phyloP scores from a whole-genome alignment of 2,888 invertebrate genomes.

The Ormia ochracea region DNA sequence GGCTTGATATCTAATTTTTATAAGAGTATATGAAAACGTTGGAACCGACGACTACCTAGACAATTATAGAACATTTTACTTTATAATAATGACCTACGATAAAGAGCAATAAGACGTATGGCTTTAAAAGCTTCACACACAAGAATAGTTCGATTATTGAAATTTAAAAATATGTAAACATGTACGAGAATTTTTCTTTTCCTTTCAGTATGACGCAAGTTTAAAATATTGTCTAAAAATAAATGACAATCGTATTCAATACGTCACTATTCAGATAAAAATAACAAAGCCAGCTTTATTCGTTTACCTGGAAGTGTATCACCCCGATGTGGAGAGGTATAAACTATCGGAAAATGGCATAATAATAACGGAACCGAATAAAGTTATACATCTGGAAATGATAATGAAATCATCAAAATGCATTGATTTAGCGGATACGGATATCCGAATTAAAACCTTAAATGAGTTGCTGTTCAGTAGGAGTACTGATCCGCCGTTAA shows the following conservation, averaged over 20 bases:
- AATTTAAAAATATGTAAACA: neutral
- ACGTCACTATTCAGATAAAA: constrained; percentile 68
- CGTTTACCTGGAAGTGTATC: constrained; percentile 71
- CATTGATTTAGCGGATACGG: constrained; percentile 61
- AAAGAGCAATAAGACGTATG: too few relatives aligned
- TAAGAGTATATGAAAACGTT: too few relatives aligned
- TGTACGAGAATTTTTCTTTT: neutral
- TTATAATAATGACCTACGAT: too few relatives aligned
- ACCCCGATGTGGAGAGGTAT: constrained; percentile 67
- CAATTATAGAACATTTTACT: too few relatives aligned
- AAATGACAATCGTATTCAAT: constrained; percentile 54
- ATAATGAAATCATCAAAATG: constrained; percentile 62
- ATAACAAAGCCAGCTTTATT: constrained; percentile 72
- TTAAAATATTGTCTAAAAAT: constrained; percentile 18
- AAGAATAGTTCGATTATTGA: neutral
- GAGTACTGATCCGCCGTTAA: neutral
- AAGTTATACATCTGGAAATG: constrained; percentile 70
- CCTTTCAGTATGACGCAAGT: neutral
- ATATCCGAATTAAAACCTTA: constrained; percentile 70
- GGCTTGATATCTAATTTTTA: too few relatives aligned
- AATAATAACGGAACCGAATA: constrained; percentile 71
- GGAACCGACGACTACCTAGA: too few relatives aligned
- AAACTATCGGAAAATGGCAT: constrained; percentile 74
- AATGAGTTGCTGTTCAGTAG: constrained; percentile 69
- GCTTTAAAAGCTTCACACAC: too few relatives aligned